Conservation (phyloP, 1,140 invertebrate genomes). For the Galleria mellonella region DNA sequence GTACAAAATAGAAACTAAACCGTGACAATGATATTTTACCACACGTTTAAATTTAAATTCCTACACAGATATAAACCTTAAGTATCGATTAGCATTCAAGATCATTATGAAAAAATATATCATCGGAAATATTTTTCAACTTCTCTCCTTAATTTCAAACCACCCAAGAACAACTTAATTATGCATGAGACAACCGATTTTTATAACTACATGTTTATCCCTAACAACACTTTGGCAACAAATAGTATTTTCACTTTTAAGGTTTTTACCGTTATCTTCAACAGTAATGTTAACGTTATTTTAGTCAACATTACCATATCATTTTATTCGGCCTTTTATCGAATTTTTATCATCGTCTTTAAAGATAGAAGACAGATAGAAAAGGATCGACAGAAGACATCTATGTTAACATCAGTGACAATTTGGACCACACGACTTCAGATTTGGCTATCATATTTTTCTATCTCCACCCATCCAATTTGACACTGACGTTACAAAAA, state of each 20-base stretch:
- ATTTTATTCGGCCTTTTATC: constrained; percentile 40
- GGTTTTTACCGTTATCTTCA: constrained; percentile 52
- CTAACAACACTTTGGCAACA: constrained; percentile 74
- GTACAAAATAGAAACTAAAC: constrained; percentile 26
- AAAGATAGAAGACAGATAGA: constrained; percentile 50
- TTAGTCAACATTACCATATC: constrained; percentile 52
- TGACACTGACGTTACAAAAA: constrained; percentile 24
- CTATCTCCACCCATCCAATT: constrained; percentile 25
- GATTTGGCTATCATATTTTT: constrained; percentile 49
- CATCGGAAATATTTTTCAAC: constrained; percentile 73
- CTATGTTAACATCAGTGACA: constrained; percentile 17
- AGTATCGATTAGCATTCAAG: constrained; percentile 70
- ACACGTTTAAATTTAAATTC: constrained; percentile 67
- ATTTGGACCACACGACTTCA: constrained; percentile 20
- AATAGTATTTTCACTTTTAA: constrained; percentile 56
- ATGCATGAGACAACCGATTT: constrained; percentile 71
- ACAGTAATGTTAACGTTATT: constrained; percentile 59
- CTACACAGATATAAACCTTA: constrained; percentile 73
- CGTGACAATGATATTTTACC: constrained; percentile 56
- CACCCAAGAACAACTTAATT: constrained; percentile 71
- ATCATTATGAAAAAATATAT: constrained; percentile 74
- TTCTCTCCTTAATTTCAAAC: constrained; percentile 66
- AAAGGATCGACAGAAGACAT: constrained; percentile 46
- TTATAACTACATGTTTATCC: constrained; percentile 68
- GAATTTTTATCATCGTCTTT: constrained; percentile 53